These are phyloP conservation scores for Serripes groenlandicus DNA, from an alignment of 2,888 invertebrate genomes.

Conservation along the genomic window DNA sequence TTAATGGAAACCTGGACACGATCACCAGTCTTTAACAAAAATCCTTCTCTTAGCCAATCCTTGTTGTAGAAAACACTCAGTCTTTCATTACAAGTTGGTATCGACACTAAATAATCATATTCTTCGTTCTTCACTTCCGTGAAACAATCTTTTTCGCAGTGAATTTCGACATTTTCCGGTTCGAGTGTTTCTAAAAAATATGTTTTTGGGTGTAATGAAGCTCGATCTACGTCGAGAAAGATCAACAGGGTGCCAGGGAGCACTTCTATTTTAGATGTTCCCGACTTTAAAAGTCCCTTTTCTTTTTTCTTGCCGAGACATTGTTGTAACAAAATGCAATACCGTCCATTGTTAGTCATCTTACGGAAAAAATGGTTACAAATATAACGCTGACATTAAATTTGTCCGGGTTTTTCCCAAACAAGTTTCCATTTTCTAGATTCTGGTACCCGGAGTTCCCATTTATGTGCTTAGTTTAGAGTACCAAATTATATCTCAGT, in stretches of 20 bases:
- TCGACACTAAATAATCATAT: constrained; percentile 73
- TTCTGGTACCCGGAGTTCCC: neutral
- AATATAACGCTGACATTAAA: constrained; percentile 1
- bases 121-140: constrained; percentile 61
- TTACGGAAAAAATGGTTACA: neutral
- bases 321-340: constrained; percentile 73
- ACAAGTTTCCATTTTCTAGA: neutral
- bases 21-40: constrained; percentile 71
- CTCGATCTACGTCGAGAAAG: constrained; percentile 40
- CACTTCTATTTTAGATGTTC: constrained; percentile 74
- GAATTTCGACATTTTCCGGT: constrained; percentile 74
- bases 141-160: constrained; percentile 62
- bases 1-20: constrained; percentile 78
- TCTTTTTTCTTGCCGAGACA: constrained; percentile 78
- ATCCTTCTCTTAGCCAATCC: constrained; percentile 78
- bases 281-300: constrained; percentile 59
- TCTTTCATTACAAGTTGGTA: constrained; percentile 79
- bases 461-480: too few relatives aligned
- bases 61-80: constrained; percentile 74
- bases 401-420: constrained; percentile 16
- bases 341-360: constrained; percentile 40
- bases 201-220: constrained; percentile 5
- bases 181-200: constrained; percentile 67
- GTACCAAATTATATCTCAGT: too few relatives aligned
- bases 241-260: constrained; percentile 77